Evolutionary conservation across 2,888 invertebrate genomes (phyloP).

Genomic region (Clistopyga incitator): DNA sequence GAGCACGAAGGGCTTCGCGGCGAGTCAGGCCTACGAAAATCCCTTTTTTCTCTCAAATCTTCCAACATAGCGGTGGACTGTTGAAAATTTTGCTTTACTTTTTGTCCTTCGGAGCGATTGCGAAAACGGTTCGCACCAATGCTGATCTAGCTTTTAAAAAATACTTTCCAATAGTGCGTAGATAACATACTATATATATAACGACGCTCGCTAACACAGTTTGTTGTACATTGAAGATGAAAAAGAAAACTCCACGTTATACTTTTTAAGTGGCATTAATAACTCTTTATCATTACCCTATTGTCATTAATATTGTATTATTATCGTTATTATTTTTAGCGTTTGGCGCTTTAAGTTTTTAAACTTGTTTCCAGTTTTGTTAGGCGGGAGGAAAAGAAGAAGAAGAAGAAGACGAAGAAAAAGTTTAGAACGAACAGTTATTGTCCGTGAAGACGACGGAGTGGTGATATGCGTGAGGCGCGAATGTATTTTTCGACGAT

Average conservation of each 20-base stretch:
- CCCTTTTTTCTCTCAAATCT: slow-evolving; percentile 38
- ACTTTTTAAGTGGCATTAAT: slow-evolving; percentile 60
- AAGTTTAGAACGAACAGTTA: slow-evolving; percentile 34
- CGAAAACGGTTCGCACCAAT: slow-evolving; percentile 30
- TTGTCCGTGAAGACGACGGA: slow-evolving; percentile 66
- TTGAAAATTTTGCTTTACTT: slow-evolving; percentile 31
- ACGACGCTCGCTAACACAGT: slow-evolving; percentile 67
- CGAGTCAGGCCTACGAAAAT: slow-evolving; percentile 18
- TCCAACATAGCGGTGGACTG: slow-evolving; percentile 48
- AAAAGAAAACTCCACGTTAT: slow-evolving; percentile 53
- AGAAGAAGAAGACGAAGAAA: slow-evolving; percentile 22
- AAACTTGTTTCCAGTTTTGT: slow-evolving; percentile 78
- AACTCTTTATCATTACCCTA: slow-evolving; percentile 53
- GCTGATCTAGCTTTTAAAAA: slow-evolving; percentile 68
- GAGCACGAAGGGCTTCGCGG: slow-evolving; percentile 38
- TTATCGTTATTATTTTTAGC: slow-evolving; percentile 72
- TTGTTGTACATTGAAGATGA: slow-evolving; percentile 73
- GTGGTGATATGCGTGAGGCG: slow-evolving; percentile 74
- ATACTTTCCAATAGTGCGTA: slow-evolving; percentile 71
- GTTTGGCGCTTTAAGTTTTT: slow-evolving; percentile 76
- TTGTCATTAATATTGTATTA: slow-evolving; percentile 65
- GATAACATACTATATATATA: slow-evolving; percentile 58
- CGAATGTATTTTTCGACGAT: slow-evolving; percentile 82
- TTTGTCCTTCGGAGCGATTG: slow-evolving; percentile 13
- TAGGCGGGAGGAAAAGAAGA: slow-evolving; percentile 66